A percentile compares a stretch with the other conserved stretches of the same genome.
Evolutionary conservation across 2,888 invertebrate species (phyloP).

Genomic region (Eristalis pertinax): DNA sequence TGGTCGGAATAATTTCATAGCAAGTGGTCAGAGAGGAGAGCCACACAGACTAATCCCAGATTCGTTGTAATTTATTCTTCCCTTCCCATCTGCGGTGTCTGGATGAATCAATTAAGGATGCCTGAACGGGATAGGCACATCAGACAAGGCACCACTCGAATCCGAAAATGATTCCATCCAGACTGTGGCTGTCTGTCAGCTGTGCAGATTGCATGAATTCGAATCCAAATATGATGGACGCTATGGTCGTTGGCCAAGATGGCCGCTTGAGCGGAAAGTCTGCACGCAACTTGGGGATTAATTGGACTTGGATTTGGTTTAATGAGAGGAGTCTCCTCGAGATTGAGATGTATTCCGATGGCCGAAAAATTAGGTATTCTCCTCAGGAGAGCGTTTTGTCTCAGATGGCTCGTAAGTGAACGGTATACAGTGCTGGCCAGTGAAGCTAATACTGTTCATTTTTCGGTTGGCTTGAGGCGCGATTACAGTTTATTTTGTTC

Average conservation of each 20-base stretch:
- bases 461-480: conserved; percentile 51
- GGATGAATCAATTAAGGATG: conserved; percentile 57
- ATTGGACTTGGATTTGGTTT: conserved; percentile 59
- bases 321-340: conserved; percentile 36
- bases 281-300: conserved; percentile 69
- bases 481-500: conserved; percentile 38
- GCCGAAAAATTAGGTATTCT: conserved; percentile 61
- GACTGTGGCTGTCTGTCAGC: not conserved
- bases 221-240: conserved; percentile 7
- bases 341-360: conserved; percentile 50
- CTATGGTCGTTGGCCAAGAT: conserved; percentile 53
- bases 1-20: conserved; percentile 72
- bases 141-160: not conserved
- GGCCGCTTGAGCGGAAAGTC: conserved; percentile 55
- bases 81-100: conserved; percentile 7
- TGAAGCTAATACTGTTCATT: conserved; percentile 57
- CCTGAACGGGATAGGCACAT: conserved; percentile 43
- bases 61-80: conserved; percentile 22
- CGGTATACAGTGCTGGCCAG: conserved; percentile 47
- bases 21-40: conserved; percentile 51
- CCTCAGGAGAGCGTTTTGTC: conserved; percentile 52
- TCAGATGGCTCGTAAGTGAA: not conserved
- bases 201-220: not conserved
- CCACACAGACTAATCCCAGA: conserved; percentile 26
- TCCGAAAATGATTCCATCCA: conserved; percentile 1